Evolutionary conservation across 2,888 invertebrate species (phyloP), one percentile per base, ranked within the genome.

Genomic region (Mactromeris polynyma): DNA sequence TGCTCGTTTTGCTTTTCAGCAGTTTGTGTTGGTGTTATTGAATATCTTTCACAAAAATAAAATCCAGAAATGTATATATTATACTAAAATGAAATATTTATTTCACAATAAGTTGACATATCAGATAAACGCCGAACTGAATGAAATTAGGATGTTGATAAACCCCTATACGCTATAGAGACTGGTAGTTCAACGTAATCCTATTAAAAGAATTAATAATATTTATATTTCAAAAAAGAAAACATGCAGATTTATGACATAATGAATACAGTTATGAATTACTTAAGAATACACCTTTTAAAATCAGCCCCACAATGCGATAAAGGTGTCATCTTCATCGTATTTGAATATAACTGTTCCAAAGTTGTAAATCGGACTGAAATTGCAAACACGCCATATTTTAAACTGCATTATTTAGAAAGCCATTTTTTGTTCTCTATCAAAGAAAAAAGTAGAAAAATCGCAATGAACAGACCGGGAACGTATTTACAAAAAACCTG

Each of bases 161-260:
- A n/a, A n/a, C n/a, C 7, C 26, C 1, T 6, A 64, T 26, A 64
- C 1, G 0, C 1, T n/a, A 64, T n/a, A 64, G 7, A 26, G n/a
- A 11, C 58, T 64, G 58, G 26, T 64, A 26, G 26, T 26, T 64
- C 9, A 64, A 26, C 26, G 58, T 64, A 26, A 64, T 26, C 9
- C 21, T 64, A 26, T 21, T 26, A n/a, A n/a, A 11, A 26, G 9
- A 26, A 64, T 64, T 26, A 26, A 64, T 64, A 64, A 64, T 26
- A 26, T 58, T 64, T n/a, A 64, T 64, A 64, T 64, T 26, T 64
- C 58, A 64, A 64, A 64, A 64, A 64, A 26, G 26, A 6, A 64
- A 64, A 26, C 26, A 64, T 64, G 58, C 26, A 64, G 26, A 73
- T 73, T 73, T 73, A 73, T 36, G 73, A 33, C 73, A 73, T 73